A percentile compares a stretch with the other conserved stretches of the same genome.
Conservation (phyloP, 2,888 invertebrate genomes). For the Chrysotoxum bicinctum region DNA sequence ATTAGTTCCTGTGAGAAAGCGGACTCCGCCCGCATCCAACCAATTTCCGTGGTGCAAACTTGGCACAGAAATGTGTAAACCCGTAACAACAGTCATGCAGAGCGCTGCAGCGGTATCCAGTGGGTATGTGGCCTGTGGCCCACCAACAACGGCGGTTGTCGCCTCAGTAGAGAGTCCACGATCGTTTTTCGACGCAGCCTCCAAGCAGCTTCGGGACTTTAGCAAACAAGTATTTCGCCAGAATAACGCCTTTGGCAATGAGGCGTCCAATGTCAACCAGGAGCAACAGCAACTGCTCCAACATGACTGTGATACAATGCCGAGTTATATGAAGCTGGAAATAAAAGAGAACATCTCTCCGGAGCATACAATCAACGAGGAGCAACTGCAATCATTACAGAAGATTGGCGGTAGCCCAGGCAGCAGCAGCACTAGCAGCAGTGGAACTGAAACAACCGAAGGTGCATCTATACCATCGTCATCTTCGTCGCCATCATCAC, state of each 20-base stretch:
- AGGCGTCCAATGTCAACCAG: constrained; percentile 69
- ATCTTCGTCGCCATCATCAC: constrained; percentile 73
- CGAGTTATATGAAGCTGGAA: constrained; percentile 83
- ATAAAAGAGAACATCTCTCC: constrained; percentile 86
- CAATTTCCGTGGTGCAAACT: constrained; percentile 74
- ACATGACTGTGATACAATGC: constrained; percentile 82
- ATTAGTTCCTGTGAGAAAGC: constrained; percentile 72
- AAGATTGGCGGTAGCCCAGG: constrained; percentile 75
- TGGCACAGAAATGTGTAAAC: constrained; percentile 74
- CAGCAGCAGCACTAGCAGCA: constrained; percentile 67
- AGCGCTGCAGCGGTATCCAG: constrained; percentile 68
- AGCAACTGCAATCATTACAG: constrained; percentile 77
- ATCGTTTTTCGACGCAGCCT: constrained; percentile 79
- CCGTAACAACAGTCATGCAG: constrained; percentile 69
- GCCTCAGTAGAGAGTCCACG: constrained; percentile 74
- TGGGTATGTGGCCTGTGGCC: constrained; percentile 42
- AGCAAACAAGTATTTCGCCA: constrained; percentile 80
- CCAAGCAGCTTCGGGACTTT: constrained; percentile 79
- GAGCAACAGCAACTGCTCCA: constrained; percentile 72
- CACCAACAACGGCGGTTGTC: constrained; percentile 72
- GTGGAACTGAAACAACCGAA: constrained; percentile 62
- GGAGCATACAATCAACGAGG: constrained; percentile 83
- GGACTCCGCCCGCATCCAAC: constrained; percentile 72
- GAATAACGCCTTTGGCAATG: constrained; percentile 78
- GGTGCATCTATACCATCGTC: constrained; percentile 56